These are phyloP conservation scores for Ips nitidus DNA, from an alignment of 1,140 invertebrate genomes.

Conservation along the genomic window DNA sequence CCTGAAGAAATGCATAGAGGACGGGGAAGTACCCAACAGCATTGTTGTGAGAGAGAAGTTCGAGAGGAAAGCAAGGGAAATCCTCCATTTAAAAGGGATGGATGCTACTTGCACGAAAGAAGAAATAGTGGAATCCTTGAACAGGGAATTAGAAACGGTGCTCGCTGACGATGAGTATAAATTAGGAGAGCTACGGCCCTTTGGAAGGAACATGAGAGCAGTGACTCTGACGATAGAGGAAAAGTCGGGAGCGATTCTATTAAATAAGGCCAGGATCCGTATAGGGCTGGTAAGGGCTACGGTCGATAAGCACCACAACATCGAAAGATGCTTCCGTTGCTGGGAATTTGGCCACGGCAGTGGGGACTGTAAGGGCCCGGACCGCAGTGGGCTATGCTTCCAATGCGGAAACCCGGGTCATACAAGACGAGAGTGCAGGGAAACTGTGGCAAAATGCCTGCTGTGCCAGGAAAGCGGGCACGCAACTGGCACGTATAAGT, in stretches of 20 bases:
- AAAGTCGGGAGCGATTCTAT: not conserved
- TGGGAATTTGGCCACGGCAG: constrained; percentile 13
- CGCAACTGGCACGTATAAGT: constrained; percentile 5
- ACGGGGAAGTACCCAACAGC: not conserved
- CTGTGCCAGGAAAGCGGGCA: constrained; percentile 15
- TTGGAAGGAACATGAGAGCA: not conserved
- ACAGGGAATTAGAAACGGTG: not conserved
- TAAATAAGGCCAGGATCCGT: not conserved
- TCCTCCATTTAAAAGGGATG: constrained; percentile 16
- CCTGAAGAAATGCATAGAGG: not conserved
- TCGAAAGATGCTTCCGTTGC: constrained; percentile 9
- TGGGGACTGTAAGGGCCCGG: not conserved
- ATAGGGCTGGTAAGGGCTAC: constrained; percentile 5
- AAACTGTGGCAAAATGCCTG: not conserved
- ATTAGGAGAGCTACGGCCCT: constrained; percentile 5
- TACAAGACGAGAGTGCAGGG: constrained; percentile 1
- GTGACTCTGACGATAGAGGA: not conserved
- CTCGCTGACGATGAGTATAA: not conserved
- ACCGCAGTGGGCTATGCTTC: constrained; percentile 9
- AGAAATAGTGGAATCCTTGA: not conserved
- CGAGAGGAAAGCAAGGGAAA: not conserved
- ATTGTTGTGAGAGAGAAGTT: not conserved
- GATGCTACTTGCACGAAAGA: constrained; percentile 13
- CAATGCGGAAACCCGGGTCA: constrained; percentile 24
- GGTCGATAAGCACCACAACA: not conserved